These are phyloP conservation scores for Nasonia longicornis DNA, from an alignment of 1,140 invertebrate species.

Conservation along the genomic window DNA sequence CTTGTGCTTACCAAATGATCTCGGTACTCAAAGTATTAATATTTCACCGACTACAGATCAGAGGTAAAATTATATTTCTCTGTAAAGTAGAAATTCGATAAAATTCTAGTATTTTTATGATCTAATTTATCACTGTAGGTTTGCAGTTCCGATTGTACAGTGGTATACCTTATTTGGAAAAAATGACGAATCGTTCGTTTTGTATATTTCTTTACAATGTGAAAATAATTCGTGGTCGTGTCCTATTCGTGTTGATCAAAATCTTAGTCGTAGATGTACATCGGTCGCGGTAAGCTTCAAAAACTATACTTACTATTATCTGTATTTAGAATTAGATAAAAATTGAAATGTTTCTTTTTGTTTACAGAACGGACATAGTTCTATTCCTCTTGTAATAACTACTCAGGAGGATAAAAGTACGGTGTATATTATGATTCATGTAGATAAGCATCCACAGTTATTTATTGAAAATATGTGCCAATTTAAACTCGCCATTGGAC, in stretches of 20 bases:
- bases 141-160: constrained; percentile 68
- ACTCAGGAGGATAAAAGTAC: constrained; percentile 71
- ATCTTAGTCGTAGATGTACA: constrained; percentile 64
- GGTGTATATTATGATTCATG: constrained; percentile 72
- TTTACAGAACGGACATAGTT: constrained; percentile 53
- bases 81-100: background rate
- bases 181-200: constrained; percentile 56
- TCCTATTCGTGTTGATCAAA: constrained; percentile 70
- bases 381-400: constrained; percentile 69
- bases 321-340: background rate
- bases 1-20: constrained; percentile 61
- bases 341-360: constrained; percentile 22
- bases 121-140: constrained; percentile 56
- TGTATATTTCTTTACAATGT: constrained; percentile 65
- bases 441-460: constrained; percentile 73
- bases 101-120: background rate
- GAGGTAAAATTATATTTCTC: constrained; percentile 52
- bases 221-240: constrained; percentile 67
- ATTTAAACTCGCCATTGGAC: constrained; percentile 62
- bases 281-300: constrained; percentile 58
- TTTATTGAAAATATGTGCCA: constrained; percentile 69
- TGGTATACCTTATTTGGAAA: constrained; percentile 66
- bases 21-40: constrained; percentile 61
- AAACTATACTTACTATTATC: background rate
- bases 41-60: constrained; percentile 64